A percentile compares a stretch with the other conserved stretches of the same genome.
Conservation (phyloP, 1,140 invertebrate genomes). For the Chionoecetes opilio region DNA sequence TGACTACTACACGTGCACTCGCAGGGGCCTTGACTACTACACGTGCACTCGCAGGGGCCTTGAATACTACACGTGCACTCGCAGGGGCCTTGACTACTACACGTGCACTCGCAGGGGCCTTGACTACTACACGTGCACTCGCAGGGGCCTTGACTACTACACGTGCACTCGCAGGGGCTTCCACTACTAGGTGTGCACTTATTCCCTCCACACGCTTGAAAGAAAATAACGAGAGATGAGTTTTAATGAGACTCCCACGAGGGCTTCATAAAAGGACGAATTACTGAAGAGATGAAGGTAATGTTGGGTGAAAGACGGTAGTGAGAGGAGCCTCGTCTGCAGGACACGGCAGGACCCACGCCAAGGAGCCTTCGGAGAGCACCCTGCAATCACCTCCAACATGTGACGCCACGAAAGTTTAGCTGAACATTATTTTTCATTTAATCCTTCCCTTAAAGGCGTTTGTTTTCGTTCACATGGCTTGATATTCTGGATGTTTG, state of each 20-base stretch:
- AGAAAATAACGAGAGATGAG: constrained; percentile 8
- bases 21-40: background rate
- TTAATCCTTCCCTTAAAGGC: background rate
- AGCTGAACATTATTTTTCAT: background rate
- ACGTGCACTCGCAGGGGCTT: too few species aligned
- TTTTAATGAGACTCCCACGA: constrained; percentile 20
- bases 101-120: background rate
- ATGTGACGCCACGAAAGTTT: background rate
- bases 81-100: background rate
- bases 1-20: background rate
- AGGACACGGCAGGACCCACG: background rate
- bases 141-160: too few species aligned
- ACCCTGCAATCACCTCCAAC: background rate
- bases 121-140: too few species aligned
- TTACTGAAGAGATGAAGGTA: background rate
- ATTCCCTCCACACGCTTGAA: constrained; percentile 16
- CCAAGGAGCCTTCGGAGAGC: background rate
- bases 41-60: background rate
- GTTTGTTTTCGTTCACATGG: background rate
- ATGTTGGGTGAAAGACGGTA: background rate
- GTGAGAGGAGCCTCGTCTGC: background rate
- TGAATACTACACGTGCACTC: background rate
- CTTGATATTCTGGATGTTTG: background rate
- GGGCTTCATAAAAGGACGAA: background rate
- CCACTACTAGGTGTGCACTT: too few species aligned